A percentile compares a stretch with the other conserved stretches of the same genome.
phyloP scores from a whole-genome alignment of 2,888 invertebrate species.

The Pollenia amentaria region DNA sequence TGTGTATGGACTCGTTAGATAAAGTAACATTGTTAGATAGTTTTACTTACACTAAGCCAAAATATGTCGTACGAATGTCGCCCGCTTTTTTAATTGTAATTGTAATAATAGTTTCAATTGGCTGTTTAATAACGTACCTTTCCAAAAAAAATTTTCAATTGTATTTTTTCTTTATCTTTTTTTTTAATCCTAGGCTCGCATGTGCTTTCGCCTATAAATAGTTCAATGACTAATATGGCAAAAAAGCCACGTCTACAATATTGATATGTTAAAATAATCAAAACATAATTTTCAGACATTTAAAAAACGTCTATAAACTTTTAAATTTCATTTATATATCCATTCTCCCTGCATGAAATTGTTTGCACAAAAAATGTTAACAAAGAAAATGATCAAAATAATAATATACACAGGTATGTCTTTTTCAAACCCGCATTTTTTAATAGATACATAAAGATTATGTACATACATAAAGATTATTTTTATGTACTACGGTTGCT shows the following conservation, averaged over 20 bases:
- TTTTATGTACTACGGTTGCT: neutral
- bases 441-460: slow-evolving; percentile 3
- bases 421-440: neutral
- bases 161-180: slow-evolving; percentile 21
- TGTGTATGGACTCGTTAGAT: slow-evolving; percentile 14
- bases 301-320: slow-evolving; percentile 44
- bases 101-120: slow-evolving; percentile 27
- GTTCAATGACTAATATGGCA: slow-evolving; percentile 60
- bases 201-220: slow-evolving; percentile 61
- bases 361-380: slow-evolving; percentile 54
- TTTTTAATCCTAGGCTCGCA: slow-evolving; percentile 68
- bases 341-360: slow-evolving; percentile 54
- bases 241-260: slow-evolving; percentile 60
- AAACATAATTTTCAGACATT: slow-evolving; percentile 35
- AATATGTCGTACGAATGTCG: neutral
- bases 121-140: slow-evolving; percentile 4
- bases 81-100: neutral
- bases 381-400: slow-evolving; percentile 15
- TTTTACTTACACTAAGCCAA: neutral
- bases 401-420: slow-evolving; percentile 53
- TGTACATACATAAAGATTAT: neutral
- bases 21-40: slow-evolving; percentile 21
- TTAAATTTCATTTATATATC: slow-evolving; percentile 29
- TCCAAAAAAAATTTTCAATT: slow-evolving; percentile 11
- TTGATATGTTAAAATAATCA: slow-evolving; percentile 53